Evolutionary conservation across 1,140 invertebrate species (phyloP).

Genomic region (Drosophila nigrodunni): DNA sequence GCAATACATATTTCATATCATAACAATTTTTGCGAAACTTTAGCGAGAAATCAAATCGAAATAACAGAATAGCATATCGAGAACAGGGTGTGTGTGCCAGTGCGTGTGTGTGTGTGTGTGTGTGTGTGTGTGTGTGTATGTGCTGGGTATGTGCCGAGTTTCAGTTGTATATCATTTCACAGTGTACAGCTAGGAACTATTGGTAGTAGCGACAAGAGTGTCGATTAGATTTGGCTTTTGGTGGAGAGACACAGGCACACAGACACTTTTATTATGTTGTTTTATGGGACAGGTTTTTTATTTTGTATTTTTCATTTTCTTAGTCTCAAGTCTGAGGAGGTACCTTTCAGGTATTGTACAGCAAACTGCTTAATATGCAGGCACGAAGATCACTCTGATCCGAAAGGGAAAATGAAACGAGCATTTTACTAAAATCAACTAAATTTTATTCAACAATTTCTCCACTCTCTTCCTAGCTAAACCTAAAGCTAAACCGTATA

Average conservation of each 20-base stretch:
- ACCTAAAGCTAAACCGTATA: slow-evolving; percentile 8
- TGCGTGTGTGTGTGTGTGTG: neutral
- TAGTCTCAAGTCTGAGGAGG: slow-evolving; percentile 23
- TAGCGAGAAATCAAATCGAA: slow-evolving; percentile 37
- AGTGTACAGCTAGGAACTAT: slow-evolving; percentile 16
- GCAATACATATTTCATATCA: slow-evolving; percentile 17
- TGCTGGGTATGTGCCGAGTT: neutral
- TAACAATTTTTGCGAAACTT: slow-evolving; percentile 22
- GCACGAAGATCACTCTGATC: slow-evolving; percentile 34
- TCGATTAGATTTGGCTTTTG: slow-evolving; percentile 70
- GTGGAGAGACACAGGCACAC: slow-evolving; percentile 39
- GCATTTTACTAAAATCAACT: neutral
- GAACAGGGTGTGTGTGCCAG: slow-evolving; percentile 14
- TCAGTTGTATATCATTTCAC: slow-evolving; percentile 36
- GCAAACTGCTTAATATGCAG: slow-evolving; percentile 59
- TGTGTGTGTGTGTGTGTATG: slow-evolving; percentile 11
- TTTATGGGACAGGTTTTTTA: slow-evolving; percentile 65
- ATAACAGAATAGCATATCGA: slow-evolving; percentile 22
- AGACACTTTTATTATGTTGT: slow-evolving; percentile 70
- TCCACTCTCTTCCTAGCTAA: slow-evolving; percentile 6
- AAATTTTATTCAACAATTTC: slow-evolving; percentile 21
- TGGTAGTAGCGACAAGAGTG: slow-evolving; percentile 23
- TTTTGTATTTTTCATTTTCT: slow-evolving; percentile 1
- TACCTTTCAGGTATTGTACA: slow-evolving; percentile 43
- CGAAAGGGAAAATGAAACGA: slow-evolving; percentile 41